Evolutionary conservation across 2,113 vertebrate species (phyloP).

Genomic region (Myotis lucifugus): DNA sequence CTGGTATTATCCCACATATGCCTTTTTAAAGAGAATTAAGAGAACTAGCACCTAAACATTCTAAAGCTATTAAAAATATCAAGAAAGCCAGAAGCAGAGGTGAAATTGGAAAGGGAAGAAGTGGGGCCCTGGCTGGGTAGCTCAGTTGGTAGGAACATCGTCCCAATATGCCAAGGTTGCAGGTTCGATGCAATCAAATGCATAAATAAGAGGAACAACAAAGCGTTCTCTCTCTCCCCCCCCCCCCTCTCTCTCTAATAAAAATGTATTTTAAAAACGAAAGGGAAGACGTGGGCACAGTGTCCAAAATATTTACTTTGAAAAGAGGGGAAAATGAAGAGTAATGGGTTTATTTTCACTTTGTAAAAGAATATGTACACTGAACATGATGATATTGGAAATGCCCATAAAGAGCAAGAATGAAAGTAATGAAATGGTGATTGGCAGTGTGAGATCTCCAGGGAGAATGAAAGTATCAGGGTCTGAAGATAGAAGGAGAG

Average conservation of each 20-base stretch:
- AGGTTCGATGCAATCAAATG: too few species aligned
- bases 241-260: too few species aligned
- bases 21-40: slow-evolving; percentile 48
- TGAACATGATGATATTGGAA: not conserved
- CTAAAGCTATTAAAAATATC: slow-evolving; percentile 25
- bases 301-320: not conserved
- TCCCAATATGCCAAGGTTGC: too few species aligned
- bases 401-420: not conserved
- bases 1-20: not conserved
- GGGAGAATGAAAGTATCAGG: not conserved
- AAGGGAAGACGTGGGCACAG: not conserved
- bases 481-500: not conserved
- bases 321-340: not conserved
- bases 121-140: too few species aligned
- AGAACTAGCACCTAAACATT: slow-evolving; percentile 70
- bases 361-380: not conserved
- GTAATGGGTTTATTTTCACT: not conserved
- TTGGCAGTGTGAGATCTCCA: not conserved
- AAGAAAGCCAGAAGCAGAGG: not conserved
- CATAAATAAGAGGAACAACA: too few species aligned
- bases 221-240: too few species aligned
- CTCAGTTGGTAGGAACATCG: too few species aligned
- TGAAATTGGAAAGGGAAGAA: not conserved
- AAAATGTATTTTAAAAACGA: too few species aligned
- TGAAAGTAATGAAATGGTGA: not conserved